Evolutionary conservation across 1,140 invertebrate genomes (phyloP).

Genomic region (Bombus waltoni): DNA sequence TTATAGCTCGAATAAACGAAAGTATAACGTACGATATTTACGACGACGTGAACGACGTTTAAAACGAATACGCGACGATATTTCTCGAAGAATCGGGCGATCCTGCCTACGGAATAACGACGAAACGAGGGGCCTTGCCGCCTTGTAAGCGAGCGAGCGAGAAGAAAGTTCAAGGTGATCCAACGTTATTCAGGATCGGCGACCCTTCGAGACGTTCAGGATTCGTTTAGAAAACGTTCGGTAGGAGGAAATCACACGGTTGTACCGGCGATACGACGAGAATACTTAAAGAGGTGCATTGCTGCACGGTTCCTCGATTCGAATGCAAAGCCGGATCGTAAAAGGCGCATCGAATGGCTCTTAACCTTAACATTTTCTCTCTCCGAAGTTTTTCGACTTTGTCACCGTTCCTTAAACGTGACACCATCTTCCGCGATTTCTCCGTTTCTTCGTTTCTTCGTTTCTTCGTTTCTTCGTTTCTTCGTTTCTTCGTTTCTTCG

Average conservation of each 20-base stretch:
- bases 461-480: not conserved
- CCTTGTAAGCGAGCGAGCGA: not conserved
- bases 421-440: not conserved
- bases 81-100: not conserved
- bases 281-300: conserved; percentile 73
- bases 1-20: not conserved
- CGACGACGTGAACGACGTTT: not conserved
- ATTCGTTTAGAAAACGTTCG: conserved; percentile 56
- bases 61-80: not conserved
- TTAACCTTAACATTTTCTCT: conserved; percentile 6
- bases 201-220: conserved; percentile 39
- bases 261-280: conserved; percentile 57
- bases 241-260: conserved; percentile 69
- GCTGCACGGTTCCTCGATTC: conserved; percentile 66
- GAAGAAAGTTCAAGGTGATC: conserved; percentile 27
- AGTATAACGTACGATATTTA: not conserved
- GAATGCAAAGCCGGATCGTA: conserved; percentile 56
- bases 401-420: not conserved
- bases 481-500: too few species aligned
- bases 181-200: conserved; percentile 42
- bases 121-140: not conserved
- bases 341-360: conserved; percentile 45
- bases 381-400: conserved; percentile 29
- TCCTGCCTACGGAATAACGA: not conserved
- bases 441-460: not conserved